Base-by-base conservation (phyloP, 2,113 vertebrate genomes). In the Nycticebus coucang region DNA sequence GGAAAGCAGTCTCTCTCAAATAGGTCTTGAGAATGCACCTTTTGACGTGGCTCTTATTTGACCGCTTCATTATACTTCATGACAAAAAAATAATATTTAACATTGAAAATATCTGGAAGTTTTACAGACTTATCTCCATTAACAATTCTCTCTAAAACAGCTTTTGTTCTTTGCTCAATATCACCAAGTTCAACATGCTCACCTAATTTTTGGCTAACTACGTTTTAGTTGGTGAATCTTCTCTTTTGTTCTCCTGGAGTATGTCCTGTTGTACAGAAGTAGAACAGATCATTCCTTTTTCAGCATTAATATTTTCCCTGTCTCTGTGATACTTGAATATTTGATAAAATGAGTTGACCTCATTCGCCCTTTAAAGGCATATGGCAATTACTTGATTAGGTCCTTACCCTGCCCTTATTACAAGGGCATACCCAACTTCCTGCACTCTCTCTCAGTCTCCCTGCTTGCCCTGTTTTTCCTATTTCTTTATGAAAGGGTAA, bases 311-410 rank as follows among this genome's bases (percentile, higher is more conserved):
- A 72, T 87, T 91, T 55, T 82, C 17, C 33, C 50, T 77, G 28
- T 88, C 62, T 93, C 69, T 72, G 71, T 93, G 19, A 19, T 80
- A 80, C 45, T 30, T 91, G 62, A 96, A 83, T 93, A 91, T 78
- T 91, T 93, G 35, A 71, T 82, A 68, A 82, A 82, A 77, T 79
- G 37, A 66, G 14, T 71, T 74, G 79, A 87, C 55, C 53, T 81
- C 33, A 77, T 64, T n/a, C 17, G 83, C 18, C 82, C 2, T 53
- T 82, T 87, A 82, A 53, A 87, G n/a, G 13, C 87, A 71, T 78
- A 57, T 92, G 57, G 4, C 79, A 77, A 62, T 86, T 64, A 57
- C 22, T 90, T 41, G 85, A 69, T 88, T 41, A 41, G 41, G 41
- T 88, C 37, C 60, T 95, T 88, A 87, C 30, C 17, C 35, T 79